Evolutionary conservation across 2,113 vertebrate species (phyloP).

Genomic region (Bos javanicus): DNA sequence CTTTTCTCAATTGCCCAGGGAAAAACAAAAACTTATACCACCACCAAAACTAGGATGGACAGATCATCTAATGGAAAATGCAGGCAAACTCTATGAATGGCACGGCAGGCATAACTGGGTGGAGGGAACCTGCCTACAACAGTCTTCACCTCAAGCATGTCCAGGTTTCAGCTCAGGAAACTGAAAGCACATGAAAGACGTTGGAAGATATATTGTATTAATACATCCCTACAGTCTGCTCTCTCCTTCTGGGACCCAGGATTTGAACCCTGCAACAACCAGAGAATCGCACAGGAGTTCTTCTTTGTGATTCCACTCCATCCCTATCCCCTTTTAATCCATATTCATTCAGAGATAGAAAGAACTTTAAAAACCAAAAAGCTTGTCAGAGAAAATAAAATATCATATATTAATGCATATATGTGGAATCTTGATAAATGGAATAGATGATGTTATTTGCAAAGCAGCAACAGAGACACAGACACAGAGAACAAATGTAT

Average conservation of each 20-base stretch:
- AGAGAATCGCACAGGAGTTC: too few relatives aligned
- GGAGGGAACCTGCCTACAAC: too few relatives aligned
- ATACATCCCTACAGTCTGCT: neutral
- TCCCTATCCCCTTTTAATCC: neutral
- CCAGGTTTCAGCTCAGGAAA: neutral
- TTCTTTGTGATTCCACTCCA: neutral
- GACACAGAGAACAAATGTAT: neutral
- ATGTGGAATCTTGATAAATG: neutral
- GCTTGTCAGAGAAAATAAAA: neutral
- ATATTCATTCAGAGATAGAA: neutral
- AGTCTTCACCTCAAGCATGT: neutral
- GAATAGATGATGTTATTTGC: neutral
- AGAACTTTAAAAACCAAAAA: neutral
- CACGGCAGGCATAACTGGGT: rapidly evolving
- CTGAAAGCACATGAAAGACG: neutral
- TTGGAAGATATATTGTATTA: neutral
- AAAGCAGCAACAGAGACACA: neutral
- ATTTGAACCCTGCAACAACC: neutral
- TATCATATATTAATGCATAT: neutral
- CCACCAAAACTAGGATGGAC: neutral
- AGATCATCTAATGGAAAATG: neutral
- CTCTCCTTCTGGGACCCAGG: neutral
- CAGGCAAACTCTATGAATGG: neutral
- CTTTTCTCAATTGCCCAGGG: neutral
- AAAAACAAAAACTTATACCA: neutral